Conservation (phyloP, 2,113 vertebrate genomes). For the Bambusicola thoracicus region DNA sequence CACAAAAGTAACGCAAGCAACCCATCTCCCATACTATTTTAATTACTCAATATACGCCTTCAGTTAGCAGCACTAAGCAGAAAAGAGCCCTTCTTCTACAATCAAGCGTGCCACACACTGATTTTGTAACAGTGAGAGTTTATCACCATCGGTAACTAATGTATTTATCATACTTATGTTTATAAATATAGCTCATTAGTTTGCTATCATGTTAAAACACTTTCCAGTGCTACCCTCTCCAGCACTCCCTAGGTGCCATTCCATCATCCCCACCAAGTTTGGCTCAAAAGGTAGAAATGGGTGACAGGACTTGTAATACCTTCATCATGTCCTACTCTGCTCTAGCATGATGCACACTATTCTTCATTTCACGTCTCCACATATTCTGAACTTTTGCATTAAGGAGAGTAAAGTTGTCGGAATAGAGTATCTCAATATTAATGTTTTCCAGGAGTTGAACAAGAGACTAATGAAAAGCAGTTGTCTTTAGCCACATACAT, state of each 20-base stretch:
- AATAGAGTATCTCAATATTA: not conserved
- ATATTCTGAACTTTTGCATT: not conserved
- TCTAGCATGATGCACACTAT: not conserved
- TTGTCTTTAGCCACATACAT: not conserved
- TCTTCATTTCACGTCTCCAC: not conserved
- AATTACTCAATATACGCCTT: not conserved
- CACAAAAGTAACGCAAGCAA: accelerated
- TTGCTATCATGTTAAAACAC: not conserved
- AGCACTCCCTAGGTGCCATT: not conserved
- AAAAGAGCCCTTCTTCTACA: not conserved
- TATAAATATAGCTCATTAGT: not conserved
- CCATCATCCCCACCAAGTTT: not conserved
- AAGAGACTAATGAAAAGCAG: not conserved
- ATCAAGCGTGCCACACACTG: not conserved
- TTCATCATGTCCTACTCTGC: not conserved
- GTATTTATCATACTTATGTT: not conserved
- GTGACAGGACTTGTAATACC: not conserved
- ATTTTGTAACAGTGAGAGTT: not conserved
- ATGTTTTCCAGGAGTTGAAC: not conserved
- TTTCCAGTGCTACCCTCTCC: not conserved
- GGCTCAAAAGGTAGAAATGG: not conserved
- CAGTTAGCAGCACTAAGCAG: not conserved
- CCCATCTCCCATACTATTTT: not conserved
- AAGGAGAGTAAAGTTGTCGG: not conserved
- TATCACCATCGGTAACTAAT: not conserved